phyloP scores from a whole-genome alignment of 2,888 invertebrate genomes.

The Hyposoter didymator region DNA sequence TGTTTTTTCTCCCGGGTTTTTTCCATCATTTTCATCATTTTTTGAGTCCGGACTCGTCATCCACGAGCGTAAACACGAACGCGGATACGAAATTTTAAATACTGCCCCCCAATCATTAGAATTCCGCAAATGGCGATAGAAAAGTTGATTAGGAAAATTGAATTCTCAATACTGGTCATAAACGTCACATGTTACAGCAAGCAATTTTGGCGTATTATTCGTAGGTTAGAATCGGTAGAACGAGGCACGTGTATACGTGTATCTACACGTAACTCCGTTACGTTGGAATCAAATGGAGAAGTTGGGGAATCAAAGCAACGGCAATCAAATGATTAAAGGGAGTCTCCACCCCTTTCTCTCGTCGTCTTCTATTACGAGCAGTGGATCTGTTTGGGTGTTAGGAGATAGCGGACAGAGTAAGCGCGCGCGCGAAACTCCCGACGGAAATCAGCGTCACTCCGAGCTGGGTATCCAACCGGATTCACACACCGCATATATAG shows the following conservation, averaged over 20 bases:
- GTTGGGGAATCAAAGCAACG: constrained; percentile 60
- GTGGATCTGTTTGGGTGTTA: constrained; percentile 45
- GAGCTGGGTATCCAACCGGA: constrained; percentile 69
- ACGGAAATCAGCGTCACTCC: constrained; percentile 74
- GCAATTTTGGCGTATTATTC: not conserved
- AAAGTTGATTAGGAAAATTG: not conserved
- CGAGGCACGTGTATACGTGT: not conserved
- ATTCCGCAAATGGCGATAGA: too few relatives aligned
- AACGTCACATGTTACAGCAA: not conserved
- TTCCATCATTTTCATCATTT: too few relatives aligned
- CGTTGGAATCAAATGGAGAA: constrained; percentile 30
- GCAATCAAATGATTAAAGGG: constrained; percentile 78
- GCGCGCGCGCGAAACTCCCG: constrained; percentile 72
- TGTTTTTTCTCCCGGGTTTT: too few relatives aligned
- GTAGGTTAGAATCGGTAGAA: not conserved
- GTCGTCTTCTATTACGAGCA: constrained; percentile 16
- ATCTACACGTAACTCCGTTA: constrained; percentile 13
- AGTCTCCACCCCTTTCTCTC: constrained; percentile 51
- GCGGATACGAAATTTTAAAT: too few relatives aligned
- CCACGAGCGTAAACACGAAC: too few relatives aligned
- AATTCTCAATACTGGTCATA: not conserved
- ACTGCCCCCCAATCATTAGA: too few relatives aligned
- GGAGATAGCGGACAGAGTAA: constrained; percentile 2
- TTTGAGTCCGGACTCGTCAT: too few relatives aligned
- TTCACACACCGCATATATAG: constrained; percentile 61